phyloP scores from a whole-genome alignment of 2,888 invertebrate species.

The Macropis europaea region DNA sequence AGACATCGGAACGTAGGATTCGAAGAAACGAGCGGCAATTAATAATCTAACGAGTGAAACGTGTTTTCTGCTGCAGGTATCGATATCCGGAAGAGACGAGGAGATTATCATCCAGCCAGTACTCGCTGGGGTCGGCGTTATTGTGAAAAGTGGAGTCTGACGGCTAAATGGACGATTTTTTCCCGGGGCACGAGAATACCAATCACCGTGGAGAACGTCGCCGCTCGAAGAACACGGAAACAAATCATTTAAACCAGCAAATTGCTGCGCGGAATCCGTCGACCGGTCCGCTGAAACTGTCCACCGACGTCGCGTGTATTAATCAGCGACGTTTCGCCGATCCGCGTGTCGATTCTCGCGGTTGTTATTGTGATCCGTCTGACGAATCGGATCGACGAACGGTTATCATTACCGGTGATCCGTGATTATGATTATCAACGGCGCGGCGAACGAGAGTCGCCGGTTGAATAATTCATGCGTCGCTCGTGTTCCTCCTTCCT shows the following conservation, averaged over 20 bases:
- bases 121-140: constrained; percentile 54
- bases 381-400: constrained; percentile 47
- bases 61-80: constrained; percentile 67
- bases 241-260: constrained; percentile 19
- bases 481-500: constrained; percentile 36
- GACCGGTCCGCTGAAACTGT: not conserved
- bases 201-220: constrained; percentile 10
- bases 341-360: constrained; percentile 32
- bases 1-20: too few relatives aligned
- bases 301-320: not conserved
- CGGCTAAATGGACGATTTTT: not conserved
- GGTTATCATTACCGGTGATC: constrained; percentile 54
- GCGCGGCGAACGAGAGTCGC: constrained; percentile 36
- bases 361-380: constrained; percentile 43
- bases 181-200: not conserved
- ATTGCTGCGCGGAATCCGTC: not conserved
- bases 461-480: constrained; percentile 59
- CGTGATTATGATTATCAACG: constrained; percentile 59
- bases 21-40: too few relatives aligned
- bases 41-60: too few relatives aligned
- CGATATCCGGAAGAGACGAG: constrained; percentile 60
- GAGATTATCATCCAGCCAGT: constrained; percentile 49
- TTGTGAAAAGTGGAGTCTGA: constrained; percentile 47
- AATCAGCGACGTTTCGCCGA: constrained; percentile 13
- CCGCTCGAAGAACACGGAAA: not conserved